phyloP scores from a whole-genome alignment of 2,113 vertebrate species.

The Tichodroma muraria region DNA sequence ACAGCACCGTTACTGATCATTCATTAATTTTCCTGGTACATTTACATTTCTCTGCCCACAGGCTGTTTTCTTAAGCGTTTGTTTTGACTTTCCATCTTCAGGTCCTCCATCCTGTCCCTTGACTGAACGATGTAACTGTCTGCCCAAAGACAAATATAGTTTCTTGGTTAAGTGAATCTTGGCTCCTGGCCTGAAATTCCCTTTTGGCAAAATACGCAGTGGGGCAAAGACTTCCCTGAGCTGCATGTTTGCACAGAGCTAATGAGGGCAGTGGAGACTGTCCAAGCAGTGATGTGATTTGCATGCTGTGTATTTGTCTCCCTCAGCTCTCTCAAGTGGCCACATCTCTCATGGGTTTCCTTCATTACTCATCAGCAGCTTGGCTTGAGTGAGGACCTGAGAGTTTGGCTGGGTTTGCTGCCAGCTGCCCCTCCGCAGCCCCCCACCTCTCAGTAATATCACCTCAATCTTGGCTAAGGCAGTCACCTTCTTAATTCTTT shows the following conservation, averaged over 20 bases:
- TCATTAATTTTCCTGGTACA: background rate
- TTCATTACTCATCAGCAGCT: background rate
- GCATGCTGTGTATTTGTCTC: background rate
- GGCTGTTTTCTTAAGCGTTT: slow-evolving; percentile 10
- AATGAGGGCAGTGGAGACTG: background rate
- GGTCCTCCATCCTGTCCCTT: slow-evolving; percentile 37
- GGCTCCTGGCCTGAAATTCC: slow-evolving; percentile 20
- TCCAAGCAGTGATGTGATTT: background rate
- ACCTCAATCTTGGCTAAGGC: background rate
- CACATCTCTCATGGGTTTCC: background rate
- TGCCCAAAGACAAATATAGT: slow-evolving; percentile 44
- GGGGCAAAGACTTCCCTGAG: slow-evolving; percentile 19
- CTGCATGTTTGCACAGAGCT: background rate
- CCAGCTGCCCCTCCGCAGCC: background rate
- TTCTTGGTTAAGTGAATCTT: slow-evolving; percentile 23
- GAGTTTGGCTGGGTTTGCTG: background rate
- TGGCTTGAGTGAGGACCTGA: background rate
- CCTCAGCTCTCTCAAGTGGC: background rate
- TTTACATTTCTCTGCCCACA: background rate
- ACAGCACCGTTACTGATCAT: background rate
- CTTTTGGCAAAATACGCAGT: background rate
- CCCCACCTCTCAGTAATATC: background rate
- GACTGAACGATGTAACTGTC: background rate
- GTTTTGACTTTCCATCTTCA: slow-evolving; percentile 36
- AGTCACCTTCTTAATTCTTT: background rate